Conservation (phyloP, 2,888 invertebrate species). For the Erpobdella octoculata region DNA sequence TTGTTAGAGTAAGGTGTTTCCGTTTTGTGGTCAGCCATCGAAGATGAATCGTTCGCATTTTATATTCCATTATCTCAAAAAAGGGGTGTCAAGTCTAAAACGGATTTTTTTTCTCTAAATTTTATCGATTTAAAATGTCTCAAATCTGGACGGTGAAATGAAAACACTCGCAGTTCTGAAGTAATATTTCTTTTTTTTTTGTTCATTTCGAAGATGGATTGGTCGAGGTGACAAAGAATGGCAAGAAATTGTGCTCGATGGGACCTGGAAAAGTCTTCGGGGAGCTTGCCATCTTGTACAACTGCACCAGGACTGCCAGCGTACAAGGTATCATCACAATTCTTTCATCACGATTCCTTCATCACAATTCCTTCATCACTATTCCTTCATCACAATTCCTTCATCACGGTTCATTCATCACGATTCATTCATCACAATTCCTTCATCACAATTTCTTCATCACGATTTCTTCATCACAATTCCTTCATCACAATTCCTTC, state of each 20-base stretch:
- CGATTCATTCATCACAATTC: neutral
- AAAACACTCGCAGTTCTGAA: no score
- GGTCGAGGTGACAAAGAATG: slow-evolving; percentile 92
- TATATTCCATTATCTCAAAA: no score
- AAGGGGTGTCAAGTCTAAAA: no score
- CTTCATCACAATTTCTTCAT: slow-evolving; percentile 6
- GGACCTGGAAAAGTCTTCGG: slow-evolving; percentile 94
- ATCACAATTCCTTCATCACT: neutral
- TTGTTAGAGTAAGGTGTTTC: no score
- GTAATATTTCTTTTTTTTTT: no score
- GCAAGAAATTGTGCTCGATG: slow-evolving; percentile 86
- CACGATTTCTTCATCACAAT: neutral
- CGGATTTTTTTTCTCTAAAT: no score
- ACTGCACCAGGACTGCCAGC: slow-evolving; percentile 95
- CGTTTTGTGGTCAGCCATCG: no score
- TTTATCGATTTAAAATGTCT: no score
- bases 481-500: neutral
- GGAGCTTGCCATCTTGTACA: slow-evolving; percentile 94
- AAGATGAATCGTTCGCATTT: no score
- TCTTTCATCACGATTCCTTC: neutral
- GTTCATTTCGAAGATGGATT: slow-evolving; percentile 82
- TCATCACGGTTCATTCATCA: neutral
- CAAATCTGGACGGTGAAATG: no score
- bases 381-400: neutral
- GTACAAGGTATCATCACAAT: slow-evolving; percentile 61